Evolutionary conservation across 1,140 invertebrate genomes (phyloP).

Genomic region (Thaumatotibia leucotreta): DNA sequence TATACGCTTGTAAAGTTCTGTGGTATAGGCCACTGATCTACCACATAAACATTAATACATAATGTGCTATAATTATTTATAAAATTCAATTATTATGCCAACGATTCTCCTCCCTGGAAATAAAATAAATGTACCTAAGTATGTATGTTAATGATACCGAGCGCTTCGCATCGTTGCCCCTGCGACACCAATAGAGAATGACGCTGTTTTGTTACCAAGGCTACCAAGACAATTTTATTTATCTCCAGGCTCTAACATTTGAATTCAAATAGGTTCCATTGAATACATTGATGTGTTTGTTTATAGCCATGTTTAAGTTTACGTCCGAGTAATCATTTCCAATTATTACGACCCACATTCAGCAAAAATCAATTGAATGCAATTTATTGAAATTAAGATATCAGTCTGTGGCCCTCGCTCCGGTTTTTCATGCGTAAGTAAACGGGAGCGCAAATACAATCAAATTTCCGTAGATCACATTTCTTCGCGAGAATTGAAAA

Average conservation of each 20-base stretch:
- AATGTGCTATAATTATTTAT: background rate
- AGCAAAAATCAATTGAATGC: background rate
- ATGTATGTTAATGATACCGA: background rate
- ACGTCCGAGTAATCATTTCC: background rate
- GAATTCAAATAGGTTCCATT: constrained; percentile 1
- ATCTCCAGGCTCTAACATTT: background rate
- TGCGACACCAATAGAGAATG: constrained; percentile 12
- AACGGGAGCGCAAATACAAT: background rate
- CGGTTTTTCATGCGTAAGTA: background rate
- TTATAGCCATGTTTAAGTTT: background rate
- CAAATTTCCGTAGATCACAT: background rate
- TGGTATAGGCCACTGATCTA: no score
- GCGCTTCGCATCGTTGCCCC: constrained; percentile 7
- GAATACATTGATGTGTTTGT: background rate
- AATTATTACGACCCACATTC: background rate
- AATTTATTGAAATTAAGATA: background rate
- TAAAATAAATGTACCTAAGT: constrained; percentile 15
- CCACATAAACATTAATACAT: no score
- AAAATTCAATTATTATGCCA: background rate
- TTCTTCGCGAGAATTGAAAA: background rate
- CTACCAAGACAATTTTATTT: constrained; percentile 4
- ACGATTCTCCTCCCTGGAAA: background rate
- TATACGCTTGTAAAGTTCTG: no score
- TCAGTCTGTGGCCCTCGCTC: background rate
- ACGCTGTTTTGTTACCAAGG: constrained; percentile 8